Percentiles rank a stretch among this genome's conserved stretches.
Conservation (phyloP, 2,113 vertebrate genomes). For the Calyptomena viridis region DNA sequence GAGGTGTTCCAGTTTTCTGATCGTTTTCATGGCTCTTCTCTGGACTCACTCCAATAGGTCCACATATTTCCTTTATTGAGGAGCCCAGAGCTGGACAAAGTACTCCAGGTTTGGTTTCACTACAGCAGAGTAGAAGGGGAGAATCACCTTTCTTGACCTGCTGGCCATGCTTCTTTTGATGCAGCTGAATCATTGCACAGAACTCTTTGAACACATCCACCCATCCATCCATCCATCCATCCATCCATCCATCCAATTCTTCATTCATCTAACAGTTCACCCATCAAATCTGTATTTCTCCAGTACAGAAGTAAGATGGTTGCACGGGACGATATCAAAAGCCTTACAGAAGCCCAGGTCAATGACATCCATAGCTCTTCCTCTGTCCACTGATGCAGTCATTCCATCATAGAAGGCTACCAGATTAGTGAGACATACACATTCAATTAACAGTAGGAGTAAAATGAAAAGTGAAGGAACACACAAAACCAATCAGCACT, state of each 20-base stretch:
- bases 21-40: not conserved
- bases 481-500: not conserved
- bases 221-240: not conserved
- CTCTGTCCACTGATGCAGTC: not conserved
- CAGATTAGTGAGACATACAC: not conserved
- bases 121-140: not conserved
- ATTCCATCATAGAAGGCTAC: not conserved
- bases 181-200: not conserved
- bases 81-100: not conserved
- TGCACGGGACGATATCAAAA: fast-evolving
- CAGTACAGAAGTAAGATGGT: not conserved
- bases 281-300: not conserved
- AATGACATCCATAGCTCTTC: not conserved
- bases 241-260: not conserved
- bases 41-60: fast-evolving
- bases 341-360: not conserved
- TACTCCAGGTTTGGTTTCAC: not conserved
- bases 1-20: not conserved
- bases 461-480: not conserved
- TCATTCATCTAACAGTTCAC: not conserved
- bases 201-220: not conserved
- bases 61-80: not conserved
- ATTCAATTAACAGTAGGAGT: not conserved
- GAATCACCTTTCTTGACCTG: not conserved
- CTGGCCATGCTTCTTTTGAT: fast-evolving